These are phyloP conservation scores for Ammodytes marinus DNA, from an alignment of 2,113 vertebrate genomes.

Conservation along the genomic window DNA sequence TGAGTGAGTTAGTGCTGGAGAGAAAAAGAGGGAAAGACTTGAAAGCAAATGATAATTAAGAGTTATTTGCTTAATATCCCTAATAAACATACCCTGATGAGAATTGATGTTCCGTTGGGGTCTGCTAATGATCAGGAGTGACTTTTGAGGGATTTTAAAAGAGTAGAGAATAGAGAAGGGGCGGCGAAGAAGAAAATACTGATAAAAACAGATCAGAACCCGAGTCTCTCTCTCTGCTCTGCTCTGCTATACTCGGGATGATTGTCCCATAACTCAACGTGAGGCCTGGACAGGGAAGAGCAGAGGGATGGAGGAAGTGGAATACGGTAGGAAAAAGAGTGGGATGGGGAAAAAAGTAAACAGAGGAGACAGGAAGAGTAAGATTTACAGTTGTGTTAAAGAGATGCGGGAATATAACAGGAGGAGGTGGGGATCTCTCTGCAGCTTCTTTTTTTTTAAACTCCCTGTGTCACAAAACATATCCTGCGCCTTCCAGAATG, in stretches of 20 bases:
- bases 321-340: slow-evolving; percentile 40
- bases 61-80: slow-evolving; percentile 61
- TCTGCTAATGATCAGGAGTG: slow-evolving; percentile 60
- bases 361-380: slow-evolving; percentile 26
- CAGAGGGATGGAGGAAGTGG: slow-evolving; percentile 36
- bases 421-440: slow-evolving; percentile 45
- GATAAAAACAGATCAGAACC: slow-evolving; percentile 35
- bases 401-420: slow-evolving; percentile 47
- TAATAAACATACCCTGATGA: slow-evolving; percentile 61
- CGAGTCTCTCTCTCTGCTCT: slow-evolving; percentile 21
- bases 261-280: slow-evolving; percentile 59
- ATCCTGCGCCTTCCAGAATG: slow-evolving; percentile 53
- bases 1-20: slow-evolving; percentile 28
- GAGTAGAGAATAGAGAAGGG: background rate
- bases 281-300: slow-evolving; percentile 23
- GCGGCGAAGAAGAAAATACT: slow-evolving; percentile 8
- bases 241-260: slow-evolving; percentile 15
- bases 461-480: slow-evolving; percentile 51
- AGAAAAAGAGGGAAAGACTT: slow-evolving; percentile 50
- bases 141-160: slow-evolving; percentile 20
- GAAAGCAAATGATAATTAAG: slow-evolving; percentile 46
- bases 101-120: slow-evolving; percentile 41
- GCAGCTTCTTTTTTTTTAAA: slow-evolving; percentile 38
- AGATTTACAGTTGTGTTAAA: slow-evolving; percentile 66
- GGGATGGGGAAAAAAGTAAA: slow-evolving; percentile 20